Percentiles rank a stretch among this genome's conserved stretches.
Conservation (phyloP, 2,113 vertebrate genomes). For the Calyptommatus sinebrachiatus region DNA sequence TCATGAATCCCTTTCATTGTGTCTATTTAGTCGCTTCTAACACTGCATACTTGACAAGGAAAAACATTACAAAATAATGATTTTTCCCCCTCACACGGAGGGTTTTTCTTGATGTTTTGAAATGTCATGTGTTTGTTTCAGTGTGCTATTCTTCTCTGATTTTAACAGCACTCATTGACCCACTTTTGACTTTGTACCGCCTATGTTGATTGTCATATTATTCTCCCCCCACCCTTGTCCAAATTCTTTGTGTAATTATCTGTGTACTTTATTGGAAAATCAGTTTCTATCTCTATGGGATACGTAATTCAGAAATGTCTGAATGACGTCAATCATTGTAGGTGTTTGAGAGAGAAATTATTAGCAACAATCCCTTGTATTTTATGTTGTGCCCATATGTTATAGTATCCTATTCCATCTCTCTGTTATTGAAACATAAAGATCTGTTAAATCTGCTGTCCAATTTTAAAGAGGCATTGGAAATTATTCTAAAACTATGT, state of each 20-base stretch:
- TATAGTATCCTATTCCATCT: conserved; percentile 14
- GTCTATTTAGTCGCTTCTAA: neutral
- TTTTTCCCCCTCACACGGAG: neutral
- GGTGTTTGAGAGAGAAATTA: neutral
- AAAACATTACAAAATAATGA: neutral
- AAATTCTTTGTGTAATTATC: neutral
- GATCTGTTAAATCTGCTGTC: conserved; percentile 18
- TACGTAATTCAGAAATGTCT: neutral
- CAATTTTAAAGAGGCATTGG: conserved; percentile 11
- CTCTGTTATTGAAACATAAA: conserved; percentile 9
- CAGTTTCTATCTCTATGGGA: neutral
- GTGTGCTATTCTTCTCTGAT: neutral
- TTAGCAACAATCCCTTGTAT: conserved; percentile 4
- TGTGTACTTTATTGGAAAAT: neutral
- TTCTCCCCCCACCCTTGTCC: conserved; percentile 5
- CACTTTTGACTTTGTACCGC: neutral
- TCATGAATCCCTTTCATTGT: neutral
- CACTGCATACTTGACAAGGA: neutral
- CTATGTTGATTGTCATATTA: neutral
- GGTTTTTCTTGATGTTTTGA: conserved; percentile 9
- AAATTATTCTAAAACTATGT: conserved; percentile 19
- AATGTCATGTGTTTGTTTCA: neutral
- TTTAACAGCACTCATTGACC: neutral
- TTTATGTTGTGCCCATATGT: conserved; percentile 2
- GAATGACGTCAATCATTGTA: neutral